phyloP scores from a whole-genome alignment of 2,113 vertebrate genomes.

The Notothenia coriiceps region DNA sequence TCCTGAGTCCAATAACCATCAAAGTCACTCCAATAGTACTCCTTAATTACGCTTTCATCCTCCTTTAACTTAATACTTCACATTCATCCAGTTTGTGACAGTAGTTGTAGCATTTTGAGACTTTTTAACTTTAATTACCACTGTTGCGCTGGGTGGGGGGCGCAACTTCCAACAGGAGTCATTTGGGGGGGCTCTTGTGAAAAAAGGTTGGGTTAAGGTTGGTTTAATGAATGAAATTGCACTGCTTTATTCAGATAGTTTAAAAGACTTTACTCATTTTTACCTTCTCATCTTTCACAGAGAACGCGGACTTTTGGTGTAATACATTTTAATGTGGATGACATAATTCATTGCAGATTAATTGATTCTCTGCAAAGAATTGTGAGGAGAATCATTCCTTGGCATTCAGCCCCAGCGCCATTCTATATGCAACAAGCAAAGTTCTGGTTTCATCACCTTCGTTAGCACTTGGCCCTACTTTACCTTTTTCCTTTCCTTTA shows the following conservation, averaged over 20 bases:
- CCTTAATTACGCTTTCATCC: too few relatives aligned
- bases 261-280: too few relatives aligned
- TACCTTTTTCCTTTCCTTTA: slow-evolving; percentile 7
- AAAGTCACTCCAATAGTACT: too few relatives aligned
- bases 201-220: neutral
- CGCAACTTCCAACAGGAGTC: too few relatives aligned
- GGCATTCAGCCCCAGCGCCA: slow-evolving; percentile 14
- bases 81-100: too few relatives aligned
- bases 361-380: slow-evolving; percentile 24
- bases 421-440: slow-evolving; percentile 28
- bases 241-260: too few relatives aligned
- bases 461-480: neutral
- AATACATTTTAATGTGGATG: slow-evolving; percentile 11
- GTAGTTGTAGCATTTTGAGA: too few relatives aligned
- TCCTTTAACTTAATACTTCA: too few relatives aligned
- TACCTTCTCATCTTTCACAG: neutral
- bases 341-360: slow-evolving; percentile 16
- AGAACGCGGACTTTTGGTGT: neutral
- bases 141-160: too few relatives aligned
- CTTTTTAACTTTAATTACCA: too few relatives aligned
- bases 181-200: too few relatives aligned
- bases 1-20: too few relatives aligned
- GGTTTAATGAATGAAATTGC: neutral
- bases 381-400: slow-evolving; percentile 11
- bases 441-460: slow-evolving; percentile 41